Evolutionary conservation across 2,888 invertebrate species (phyloP).

Genomic region (Xanthia togata): DNA sequence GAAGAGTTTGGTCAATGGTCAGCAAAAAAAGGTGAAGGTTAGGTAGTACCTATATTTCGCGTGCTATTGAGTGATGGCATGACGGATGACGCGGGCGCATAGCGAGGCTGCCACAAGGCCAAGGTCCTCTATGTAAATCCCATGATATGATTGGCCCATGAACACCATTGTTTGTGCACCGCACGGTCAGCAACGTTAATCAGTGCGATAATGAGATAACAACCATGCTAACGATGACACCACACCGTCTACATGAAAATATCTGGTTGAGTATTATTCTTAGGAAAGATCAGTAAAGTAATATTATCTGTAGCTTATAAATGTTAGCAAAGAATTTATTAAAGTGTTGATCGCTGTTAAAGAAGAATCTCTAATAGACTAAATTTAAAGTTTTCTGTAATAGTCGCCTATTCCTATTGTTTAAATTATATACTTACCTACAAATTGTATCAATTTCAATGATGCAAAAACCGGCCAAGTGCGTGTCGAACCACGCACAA

Average conservation of each 20-base stretch:
- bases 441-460: background rate
- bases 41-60: constrained; percentile 38
- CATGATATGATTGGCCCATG: constrained; percentile 61
- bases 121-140: constrained; percentile 81
- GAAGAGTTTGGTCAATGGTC: background rate
- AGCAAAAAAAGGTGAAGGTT: constrained; percentile 26
- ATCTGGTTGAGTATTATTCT: constrained; percentile 4
- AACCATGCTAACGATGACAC: constrained; percentile 34
- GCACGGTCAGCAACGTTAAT: constrained; percentile 56
- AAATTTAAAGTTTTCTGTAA: background rate
- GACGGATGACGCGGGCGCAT: constrained; percentile 60
- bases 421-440: background rate
- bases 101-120: constrained; percentile 75
- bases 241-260: background rate
- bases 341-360: background rate
- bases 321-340: background rate
- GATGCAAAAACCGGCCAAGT: too few species aligned
- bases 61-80: constrained; percentile 61
- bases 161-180: constrained; percentile 65
- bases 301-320: background rate
- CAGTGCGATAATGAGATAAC: constrained; percentile 60
- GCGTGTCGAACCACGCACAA: too few species aligned
- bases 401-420: background rate
- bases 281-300: background rate
- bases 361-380: too few species aligned